Base-by-base conservation (phyloP, 2,113 vertebrate genomes). In the Atlantisia rogersi region DNA sequence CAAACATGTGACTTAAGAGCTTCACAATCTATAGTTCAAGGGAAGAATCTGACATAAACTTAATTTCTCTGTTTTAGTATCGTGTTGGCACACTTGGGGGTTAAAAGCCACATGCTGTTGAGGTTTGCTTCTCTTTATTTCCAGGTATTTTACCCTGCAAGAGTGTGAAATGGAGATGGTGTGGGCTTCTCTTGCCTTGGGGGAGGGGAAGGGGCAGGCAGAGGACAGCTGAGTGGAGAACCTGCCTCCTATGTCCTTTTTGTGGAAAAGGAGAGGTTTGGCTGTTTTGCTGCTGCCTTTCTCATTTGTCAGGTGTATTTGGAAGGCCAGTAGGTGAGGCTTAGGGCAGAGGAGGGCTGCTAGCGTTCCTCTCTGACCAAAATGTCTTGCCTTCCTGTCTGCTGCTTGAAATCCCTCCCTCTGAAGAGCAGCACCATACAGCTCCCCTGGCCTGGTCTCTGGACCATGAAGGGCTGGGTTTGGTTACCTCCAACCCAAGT, bases 351-450 rank as follows among this genome's bases (percentile, higher is more conserved):
- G 48, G 32, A 39, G 28, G 44, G 14, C 60, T 52, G 2, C 9
- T n/a, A n/a, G 37, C 4, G 1, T 24, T 42, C 17, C 60, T 11
- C 19, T 29, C 29, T 10, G 6, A 5, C 55, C 28, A 31, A 46
- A 62, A 20, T 25, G 5, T 25, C 58, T 40, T 15, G 1, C 31
- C 50, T 75, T 19, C 32, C 6, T 74, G 26, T 46, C 50, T 59
- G 15, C 59, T 65, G 55, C 28, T 42, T n/a, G 40, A 59, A 65
- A 84, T 24, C 48, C 28, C 20, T 21, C 2, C 1, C 0, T 55
- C 1, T 0, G 55, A 5, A 50, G 39, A 21, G 14, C 0, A 2
- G 7, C 7, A 8, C 0, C 1, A 5, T 8, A 7, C 4, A 16
- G 37, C 5, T 44, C n/a, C 55, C 42, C 26, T 29, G 5, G 12